phyloP scores from a whole-genome alignment of 1,140 invertebrate species.

The Steinernema feltiae region DNA sequence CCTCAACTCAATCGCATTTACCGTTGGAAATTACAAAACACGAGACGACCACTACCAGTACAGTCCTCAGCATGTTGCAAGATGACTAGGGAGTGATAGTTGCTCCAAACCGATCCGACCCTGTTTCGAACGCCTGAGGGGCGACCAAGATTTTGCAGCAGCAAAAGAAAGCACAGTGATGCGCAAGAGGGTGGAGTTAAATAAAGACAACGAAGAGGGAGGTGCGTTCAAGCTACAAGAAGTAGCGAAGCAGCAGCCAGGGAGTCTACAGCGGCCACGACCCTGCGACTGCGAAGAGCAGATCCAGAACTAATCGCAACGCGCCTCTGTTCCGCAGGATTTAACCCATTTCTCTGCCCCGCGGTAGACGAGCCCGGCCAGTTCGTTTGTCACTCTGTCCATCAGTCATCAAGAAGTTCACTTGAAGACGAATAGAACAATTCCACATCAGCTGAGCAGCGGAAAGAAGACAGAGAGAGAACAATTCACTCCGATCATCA shows the following conservation, averaged over 20 bases:
- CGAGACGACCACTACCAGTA: neutral
- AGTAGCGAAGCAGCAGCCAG: neutral
- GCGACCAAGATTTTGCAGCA: slow-evolving; percentile 6
- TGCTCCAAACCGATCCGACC: neutral
- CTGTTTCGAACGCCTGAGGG: neutral
- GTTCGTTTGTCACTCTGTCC: neutral
- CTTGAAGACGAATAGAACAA: neutral
- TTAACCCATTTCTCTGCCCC: slow-evolving; percentile 8
- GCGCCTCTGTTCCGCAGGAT: slow-evolving; percentile 13
- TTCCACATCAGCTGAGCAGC: neutral
- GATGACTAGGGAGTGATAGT: neutral
- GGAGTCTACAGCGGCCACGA: neutral
- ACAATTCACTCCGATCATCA: neutral
- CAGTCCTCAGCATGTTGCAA: neutral
- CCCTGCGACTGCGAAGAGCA: neutral
- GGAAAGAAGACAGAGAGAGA: neutral
- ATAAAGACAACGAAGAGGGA: too few relatives aligned
- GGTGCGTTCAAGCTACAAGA: neutral
- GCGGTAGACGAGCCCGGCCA: neutral
- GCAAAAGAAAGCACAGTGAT: neutral
- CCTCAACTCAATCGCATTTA: neutral
- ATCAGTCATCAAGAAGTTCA: neutral
- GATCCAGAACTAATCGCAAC: slow-evolving; percentile 15
- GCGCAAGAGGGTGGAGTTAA: slow-evolving; percentile 5
- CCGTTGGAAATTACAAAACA: neutral